Percentiles rank a stretch among this genome's conserved stretches.
phyloP scores from a whole-genome alignment of 1,140 invertebrate species.

The Drosophila santomea region DNA sequence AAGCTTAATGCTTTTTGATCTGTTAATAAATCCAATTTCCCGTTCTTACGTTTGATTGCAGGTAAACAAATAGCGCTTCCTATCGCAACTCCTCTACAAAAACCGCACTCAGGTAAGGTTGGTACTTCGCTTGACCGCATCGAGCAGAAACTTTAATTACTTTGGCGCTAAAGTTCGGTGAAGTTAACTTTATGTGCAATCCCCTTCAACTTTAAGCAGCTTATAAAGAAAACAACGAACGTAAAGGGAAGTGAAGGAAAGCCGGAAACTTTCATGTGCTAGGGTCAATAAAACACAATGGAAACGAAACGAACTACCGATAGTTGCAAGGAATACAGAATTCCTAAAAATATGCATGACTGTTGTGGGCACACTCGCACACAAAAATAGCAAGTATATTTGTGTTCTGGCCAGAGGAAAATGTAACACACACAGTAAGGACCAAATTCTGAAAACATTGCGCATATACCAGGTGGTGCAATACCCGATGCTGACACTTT shows the following conservation, averaged over 20 bases:
- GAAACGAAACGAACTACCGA: conserved; percentile 27
- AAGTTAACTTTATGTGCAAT: conserved; percentile 62
- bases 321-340: conserved; percentile 14
- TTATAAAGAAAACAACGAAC: conserved; percentile 51
- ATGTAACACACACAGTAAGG: conserved; percentile 1
- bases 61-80: conserved; percentile 50
- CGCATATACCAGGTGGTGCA: conserved; percentile 35
- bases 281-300: conserved; percentile 58
- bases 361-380: conserved; percentile 24
- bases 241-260: conserved; percentile 9
- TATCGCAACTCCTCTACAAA: background rate
- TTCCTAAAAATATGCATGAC: conserved; percentile 49
- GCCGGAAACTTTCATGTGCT: conserved; percentile 42
- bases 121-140: conserved; percentile 54
- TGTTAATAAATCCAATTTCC: background rate
- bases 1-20: background rate
- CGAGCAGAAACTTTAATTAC: conserved; percentile 71
- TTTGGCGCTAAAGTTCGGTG: conserved; percentile 67
- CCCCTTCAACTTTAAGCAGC: conserved; percentile 65
- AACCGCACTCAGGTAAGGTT: conserved; percentile 35
- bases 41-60: conserved; percentile 43
- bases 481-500: conserved; percentile 30
- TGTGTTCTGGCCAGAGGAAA: conserved; percentile 29
- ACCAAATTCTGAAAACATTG: conserved; percentile 9
- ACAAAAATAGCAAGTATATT: conserved; percentile 52